Base-by-base conservation (phyloP, 2,113 vertebrate genomes). In the Condylura cristata region DNA sequence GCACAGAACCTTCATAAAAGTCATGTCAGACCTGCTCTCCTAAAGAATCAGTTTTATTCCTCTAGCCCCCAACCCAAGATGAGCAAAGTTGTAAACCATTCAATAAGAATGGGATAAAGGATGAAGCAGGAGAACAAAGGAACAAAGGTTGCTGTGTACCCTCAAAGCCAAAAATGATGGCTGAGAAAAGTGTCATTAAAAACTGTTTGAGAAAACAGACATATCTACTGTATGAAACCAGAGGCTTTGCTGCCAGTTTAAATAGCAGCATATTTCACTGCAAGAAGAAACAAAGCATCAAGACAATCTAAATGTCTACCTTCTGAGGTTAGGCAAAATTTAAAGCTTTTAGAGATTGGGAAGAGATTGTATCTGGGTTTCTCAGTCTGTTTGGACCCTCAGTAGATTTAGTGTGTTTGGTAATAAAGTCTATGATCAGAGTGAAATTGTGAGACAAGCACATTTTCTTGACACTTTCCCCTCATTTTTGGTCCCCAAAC, bases 91-190 rank as follows among this genome's bases (percentile, higher is more conserved):
- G 51, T 58, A 46, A 17, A 71, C 92, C 22, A 1, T 28, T 97
- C 95, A 92, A 48, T 44, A 32, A 91, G 41, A 63, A 94, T 44
- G 5, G n/a, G 32, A 81, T 81, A 86, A 93, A 92, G 48, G 94
- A 90, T 60, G 44, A 87, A 28, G 26, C 74, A 94, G 86, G 86
- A 68, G 96, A 92, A 83, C 2, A 74, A 96, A 65, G 72, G 96
- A 92, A 83, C 2, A 74, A 96, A 65, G 41, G 89, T n/a, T 61
- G 85, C 41, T 60, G 72, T 76, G 63, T 89, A 70, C 37, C 41
- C 41, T 78, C 18, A 10, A 82, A 86, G 94, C 9, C 48, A 61
- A 41, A 81, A 66, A 75, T 32, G 82, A 88, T 91, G 60, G 95
- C 78, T 76, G 86, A 96, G 26, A 13, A 46, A 94, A 70, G 51